Evolutionary conservation across 1,140 invertebrate genomes (phyloP), one percentile per base, ranked within the genome.

Genomic region (Ericerus pela): DNA sequence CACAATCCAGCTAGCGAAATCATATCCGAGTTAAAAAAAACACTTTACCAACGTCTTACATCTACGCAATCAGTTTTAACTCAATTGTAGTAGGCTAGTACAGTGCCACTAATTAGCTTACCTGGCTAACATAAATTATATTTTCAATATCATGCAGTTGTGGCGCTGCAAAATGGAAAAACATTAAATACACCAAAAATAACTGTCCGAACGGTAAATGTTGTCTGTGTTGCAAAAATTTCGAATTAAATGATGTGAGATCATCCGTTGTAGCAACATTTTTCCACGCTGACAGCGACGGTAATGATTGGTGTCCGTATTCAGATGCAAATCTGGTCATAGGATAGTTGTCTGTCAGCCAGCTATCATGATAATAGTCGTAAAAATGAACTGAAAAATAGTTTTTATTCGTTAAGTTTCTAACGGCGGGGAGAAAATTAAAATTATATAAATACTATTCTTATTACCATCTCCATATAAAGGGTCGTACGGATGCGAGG

Each of bases 261-360:
- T 94, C 83, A 28, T 73, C 29, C 30, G 12, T 14, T 26, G 72
- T 63, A 1, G 76, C 76, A 0, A 75, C 78, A 18, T 75, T 74
- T 57, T 60, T 63, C 62, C 85, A 70, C 2, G 83, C 79, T 26
- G 71, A 67, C 12, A 80, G 67, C 4, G 80, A 81, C 0, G 93
- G 90, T 33, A 88, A 72, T 2, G 91, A 88, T 68, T 97, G 92
- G 60, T 91, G 85, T 11, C 96, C 96, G 68, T 95, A 99, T 69
- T 99, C 96, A 0, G 93, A 95, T 16, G 83, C 78, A 70, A 98
- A 96, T 59, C 94, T 76, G 0, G 89, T 78, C 12, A 75, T 75
- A 0, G 86, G 86, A 69, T 83, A 96, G 6, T 75, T 80, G 37
- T 72, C 76, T 16, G 78, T 72, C 59, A 85, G 69, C 90, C 91